Evolutionary conservation across 92 coral and sea anemone species (phyloP), one percentile per base, ranked within the genome.

Genomic region (Galaxea fascicularis): DNA sequence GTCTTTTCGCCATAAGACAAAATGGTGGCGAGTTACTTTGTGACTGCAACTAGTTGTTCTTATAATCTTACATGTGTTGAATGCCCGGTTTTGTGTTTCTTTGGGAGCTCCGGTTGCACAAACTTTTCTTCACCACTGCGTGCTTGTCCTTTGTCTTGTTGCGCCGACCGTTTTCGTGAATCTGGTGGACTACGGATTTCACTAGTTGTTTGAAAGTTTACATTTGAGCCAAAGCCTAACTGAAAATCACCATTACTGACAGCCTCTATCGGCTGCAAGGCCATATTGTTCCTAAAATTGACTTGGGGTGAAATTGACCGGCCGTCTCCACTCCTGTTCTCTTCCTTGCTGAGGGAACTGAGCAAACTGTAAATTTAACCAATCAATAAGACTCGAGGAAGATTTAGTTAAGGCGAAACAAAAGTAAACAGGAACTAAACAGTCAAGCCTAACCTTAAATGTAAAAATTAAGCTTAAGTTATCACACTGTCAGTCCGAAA

Each of bases 41-140:
- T 49, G 15, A 49, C 17, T 15, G 17, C 4, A 49, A 15, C 54
- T 9, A 1, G 15, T 47, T 24, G 10, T 10, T 0, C 30, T 10
- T 20, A n/a, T 18, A 13, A 24, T 4, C 82, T 72, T 74, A 83
- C 87, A 8, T 74, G 69, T 25, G 74, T 27, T 63, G 79, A 26
- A 62, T 45, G 74, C 9, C 31, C 13, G 12, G 51, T 65, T 64
- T 83, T 83, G n/a, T 83, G 87, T 46, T 83, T 83, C 81, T 83
- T 83, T 16, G 81, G 80, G 24, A 82, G 81, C 28, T 63, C 82
- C 13, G 87, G 87, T 52, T 73, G 82, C 46, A 83, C 53, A 74
- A 83, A 83, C 29, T 65, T 20, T 46, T 83, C 87, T 8, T 74
- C 81, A 17, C 0, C 22, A 28, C 47, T 20, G 9, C 47, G 65